A percentile compares a stretch with the other conserved stretches of the same genome.
Conservation (phyloP, 2,113 vertebrate genomes). For the Amblyopsis rosae region DNA sequence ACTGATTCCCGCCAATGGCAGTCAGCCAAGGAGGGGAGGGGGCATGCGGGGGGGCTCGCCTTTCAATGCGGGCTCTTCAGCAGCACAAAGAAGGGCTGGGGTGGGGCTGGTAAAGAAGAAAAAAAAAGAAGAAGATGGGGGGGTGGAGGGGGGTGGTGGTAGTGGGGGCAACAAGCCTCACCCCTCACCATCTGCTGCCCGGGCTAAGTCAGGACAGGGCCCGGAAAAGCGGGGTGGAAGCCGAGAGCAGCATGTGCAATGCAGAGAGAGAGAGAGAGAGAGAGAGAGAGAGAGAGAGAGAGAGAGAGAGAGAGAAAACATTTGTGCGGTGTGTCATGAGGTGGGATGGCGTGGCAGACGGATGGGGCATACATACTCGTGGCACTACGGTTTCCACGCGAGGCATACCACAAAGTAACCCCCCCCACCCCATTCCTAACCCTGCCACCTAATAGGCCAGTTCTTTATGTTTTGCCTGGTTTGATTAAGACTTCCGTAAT, state of each 20-base stretch:
- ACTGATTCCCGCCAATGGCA: slow-evolving; percentile 73
- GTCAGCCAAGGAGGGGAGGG: slow-evolving; percentile 57
- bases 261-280: slow-evolving; percentile 23
- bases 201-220: slow-evolving; percentile 71
- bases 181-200: slow-evolving; percentile 86
- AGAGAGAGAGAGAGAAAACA: slow-evolving; percentile 64
- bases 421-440: slow-evolving; percentile 54
- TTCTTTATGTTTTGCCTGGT: slow-evolving; percentile 74
- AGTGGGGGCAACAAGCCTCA: slow-evolving; percentile 69
- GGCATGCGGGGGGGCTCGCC: slow-evolving; percentile 60
- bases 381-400: slow-evolving; percentile 48
- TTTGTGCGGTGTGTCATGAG: slow-evolving; percentile 64
- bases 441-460: slow-evolving; percentile 75
- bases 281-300: slow-evolving; percentile 44
- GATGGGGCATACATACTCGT: slow-evolving; percentile 65
- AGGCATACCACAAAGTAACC: slow-evolving; percentile 47
- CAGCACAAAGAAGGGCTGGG: slow-evolving; percentile 71
- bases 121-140: slow-evolving; percentile 7
- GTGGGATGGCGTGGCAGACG: slow-evolving; percentile 67
- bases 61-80: slow-evolving; percentile 69
- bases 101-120: slow-evolving; percentile 26
- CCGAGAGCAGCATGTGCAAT: slow-evolving; percentile 7
- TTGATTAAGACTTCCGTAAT: slow-evolving; percentile 82
- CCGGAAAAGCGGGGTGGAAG: slow-evolving; percentile 53
- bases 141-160: slow-evolving; percentile 44